Evolutionary conservation across 2,113 vertebrate species (phyloP).

Genomic region (Xyliphius kryptos): DNA sequence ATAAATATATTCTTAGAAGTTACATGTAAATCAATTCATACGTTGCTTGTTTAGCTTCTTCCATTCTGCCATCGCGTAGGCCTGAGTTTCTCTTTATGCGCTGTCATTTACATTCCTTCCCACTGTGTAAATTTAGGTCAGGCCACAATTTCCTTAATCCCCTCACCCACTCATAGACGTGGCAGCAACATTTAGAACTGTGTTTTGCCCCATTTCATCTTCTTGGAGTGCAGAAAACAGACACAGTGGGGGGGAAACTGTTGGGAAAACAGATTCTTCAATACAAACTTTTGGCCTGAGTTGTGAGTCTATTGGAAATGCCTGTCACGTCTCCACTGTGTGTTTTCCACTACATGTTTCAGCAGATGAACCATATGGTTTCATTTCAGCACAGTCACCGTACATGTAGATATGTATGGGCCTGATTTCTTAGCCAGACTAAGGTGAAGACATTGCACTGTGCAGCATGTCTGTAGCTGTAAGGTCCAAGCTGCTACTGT

Average conservation of each 20-base stretch:
- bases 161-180: constrained; percentile 42
- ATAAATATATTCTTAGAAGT: too few relatives aligned
- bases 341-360: constrained; percentile 48
- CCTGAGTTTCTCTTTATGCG: constrained; percentile 46
- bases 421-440: constrained; percentile 52
- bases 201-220: constrained; percentile 62
- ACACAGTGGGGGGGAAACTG: constrained; percentile 12
- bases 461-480: constrained; percentile 48
- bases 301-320: constrained; percentile 45
- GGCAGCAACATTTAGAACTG: constrained; percentile 56
- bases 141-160: constrained; percentile 54
- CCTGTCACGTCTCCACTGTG: constrained; percentile 50
- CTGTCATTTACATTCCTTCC: constrained; percentile 69
- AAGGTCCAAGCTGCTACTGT: constrained; percentile 51
- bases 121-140: constrained; percentile 74
- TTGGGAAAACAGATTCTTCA: constrained; percentile 14
- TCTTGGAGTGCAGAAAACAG: constrained; percentile 46
- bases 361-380: constrained; percentile 63
- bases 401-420: constrained; percentile 36
- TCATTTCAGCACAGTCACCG: constrained; percentile 53
- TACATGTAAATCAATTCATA: too few relatives aligned
- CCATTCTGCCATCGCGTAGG: constrained; percentile 36
- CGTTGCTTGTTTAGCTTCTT: too few relatives aligned
- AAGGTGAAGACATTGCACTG: constrained; percentile 48
- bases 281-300: constrained; percentile 11